Evolutionary conservation across 2,113 vertebrate genomes (phyloP).

Genomic region (Thamnaconus septentrionalis): DNA sequence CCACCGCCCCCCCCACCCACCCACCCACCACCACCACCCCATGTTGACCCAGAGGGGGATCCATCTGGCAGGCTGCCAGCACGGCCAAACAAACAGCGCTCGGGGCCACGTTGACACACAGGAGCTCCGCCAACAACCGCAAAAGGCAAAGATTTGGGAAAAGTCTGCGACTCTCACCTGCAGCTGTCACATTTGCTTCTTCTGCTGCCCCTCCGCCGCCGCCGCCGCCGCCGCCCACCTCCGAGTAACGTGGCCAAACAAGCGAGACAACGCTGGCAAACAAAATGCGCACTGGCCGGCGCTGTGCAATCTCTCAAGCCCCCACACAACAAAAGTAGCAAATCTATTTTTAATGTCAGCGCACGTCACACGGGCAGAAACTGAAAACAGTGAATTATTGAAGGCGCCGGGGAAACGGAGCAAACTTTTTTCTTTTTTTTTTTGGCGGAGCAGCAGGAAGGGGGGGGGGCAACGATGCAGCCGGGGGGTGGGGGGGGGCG

Average conservation of each 20-base stretch:
- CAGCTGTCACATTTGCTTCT: not conserved
- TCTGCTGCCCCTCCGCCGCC: not conserved
- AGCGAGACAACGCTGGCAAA: not conserved
- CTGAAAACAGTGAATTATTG: slow-evolving; percentile 66
- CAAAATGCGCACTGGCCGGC: slow-evolving; percentile 5
- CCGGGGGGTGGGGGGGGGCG: too few species aligned
- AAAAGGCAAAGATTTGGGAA: not conserved
- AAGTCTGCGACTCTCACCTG: slow-evolving; percentile 29
- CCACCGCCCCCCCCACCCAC: too few species aligned
- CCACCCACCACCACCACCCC: too few species aligned
- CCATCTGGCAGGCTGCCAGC: slow-evolving; percentile 38
- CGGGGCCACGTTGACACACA: slow-evolving; percentile 6
- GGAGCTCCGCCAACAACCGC: not conserved
- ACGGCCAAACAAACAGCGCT: slow-evolving; percentile 34
- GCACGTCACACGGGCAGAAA: slow-evolving; percentile 45
- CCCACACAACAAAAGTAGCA: slow-evolving; percentile 43
- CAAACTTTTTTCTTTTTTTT: not conserved
- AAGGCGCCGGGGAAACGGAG: slow-evolving; percentile 36
- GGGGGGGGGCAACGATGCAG: not conserved
- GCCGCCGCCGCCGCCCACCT: not conserved
- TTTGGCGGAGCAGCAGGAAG: not conserved
- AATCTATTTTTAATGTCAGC: slow-evolving; percentile 65
- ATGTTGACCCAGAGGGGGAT: slow-evolving; percentile 32
- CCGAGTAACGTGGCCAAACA: not conserved
- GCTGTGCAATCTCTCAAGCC: slow-evolving; percentile 33